Conservation (phyloP, 2,113 vertebrate species). For the Heterotilapia buettikoferi region DNA sequence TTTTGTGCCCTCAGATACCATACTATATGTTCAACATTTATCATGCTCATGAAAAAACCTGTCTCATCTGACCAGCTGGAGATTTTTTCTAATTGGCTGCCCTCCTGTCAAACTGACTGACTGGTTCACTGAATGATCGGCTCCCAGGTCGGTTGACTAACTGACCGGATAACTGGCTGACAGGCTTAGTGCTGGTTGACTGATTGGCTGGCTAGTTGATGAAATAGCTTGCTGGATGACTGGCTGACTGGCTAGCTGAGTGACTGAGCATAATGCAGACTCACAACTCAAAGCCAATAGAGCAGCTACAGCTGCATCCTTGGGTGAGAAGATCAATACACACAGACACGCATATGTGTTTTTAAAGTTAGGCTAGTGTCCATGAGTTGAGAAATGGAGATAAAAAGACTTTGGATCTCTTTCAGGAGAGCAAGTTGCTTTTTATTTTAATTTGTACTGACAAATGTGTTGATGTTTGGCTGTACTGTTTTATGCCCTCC, state of each 20-base stretch:
- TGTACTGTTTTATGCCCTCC: neutral
- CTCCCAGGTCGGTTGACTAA: conserved; percentile 47
- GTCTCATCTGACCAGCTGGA: neutral
- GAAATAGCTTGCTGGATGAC: conserved; percentile 32
- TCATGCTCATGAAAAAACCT: neutral
- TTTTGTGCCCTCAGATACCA: neutral
- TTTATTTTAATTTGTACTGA: conserved; percentile 3
- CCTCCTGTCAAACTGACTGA: conserved; percentile 13
- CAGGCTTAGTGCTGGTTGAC: conserved; percentile 53
- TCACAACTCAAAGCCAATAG: conserved; percentile 28
- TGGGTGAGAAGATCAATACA: conserved; percentile 26
- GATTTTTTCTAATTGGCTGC: conserved; percentile 30
- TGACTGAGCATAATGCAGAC: conserved; percentile 13
- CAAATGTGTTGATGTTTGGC: conserved; percentile 9
- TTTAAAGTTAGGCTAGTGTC: neutral
- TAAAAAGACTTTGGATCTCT: conserved; percentile 8
- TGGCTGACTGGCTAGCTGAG: conserved; percentile 20
- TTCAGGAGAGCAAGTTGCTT: neutral
- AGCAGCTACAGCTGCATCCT: conserved; percentile 17
- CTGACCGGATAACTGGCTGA: conserved; percentile 57
- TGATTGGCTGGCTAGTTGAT: conserved; percentile 37
- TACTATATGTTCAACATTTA: neutral
- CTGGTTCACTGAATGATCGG: conserved; percentile 33
- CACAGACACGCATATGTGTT: neutral
- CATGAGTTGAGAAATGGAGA: neutral